A percentile compares a stretch with the other conserved stretches of the same genome.
Conservation (phyloP, 2,797 vertebrate genomes). For the Leucoraja ocellata region DNA sequence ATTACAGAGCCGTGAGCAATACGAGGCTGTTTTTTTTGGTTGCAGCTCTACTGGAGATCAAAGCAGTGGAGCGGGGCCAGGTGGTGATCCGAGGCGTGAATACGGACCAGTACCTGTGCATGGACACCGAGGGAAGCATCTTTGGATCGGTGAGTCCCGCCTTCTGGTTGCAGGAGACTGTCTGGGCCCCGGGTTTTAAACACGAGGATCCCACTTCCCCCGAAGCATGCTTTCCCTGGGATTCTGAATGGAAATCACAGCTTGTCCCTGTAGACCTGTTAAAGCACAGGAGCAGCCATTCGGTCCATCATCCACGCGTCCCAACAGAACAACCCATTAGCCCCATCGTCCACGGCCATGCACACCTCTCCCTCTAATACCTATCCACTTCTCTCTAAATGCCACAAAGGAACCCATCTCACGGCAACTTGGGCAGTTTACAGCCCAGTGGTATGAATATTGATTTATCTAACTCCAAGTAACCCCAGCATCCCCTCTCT, state of each 20-base stretch:
- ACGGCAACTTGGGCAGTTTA: too few species aligned
- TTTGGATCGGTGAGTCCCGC: constrained; percentile 72
- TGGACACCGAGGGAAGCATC: constrained; percentile 62
- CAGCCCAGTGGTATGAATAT: too few species aligned
- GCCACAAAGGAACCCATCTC: too few species aligned
- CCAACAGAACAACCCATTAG: too few species aligned
- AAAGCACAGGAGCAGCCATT: too few species aligned
- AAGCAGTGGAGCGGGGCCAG: constrained; percentile 56
- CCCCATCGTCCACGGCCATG: too few species aligned
- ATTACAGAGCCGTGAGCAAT: background rate
- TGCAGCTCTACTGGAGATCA: constrained; percentile 64
- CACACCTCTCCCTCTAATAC: too few species aligned
- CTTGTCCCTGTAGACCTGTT: too few species aligned
- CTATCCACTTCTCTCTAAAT: too few species aligned
- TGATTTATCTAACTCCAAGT: too few species aligned
- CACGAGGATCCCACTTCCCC: background rate
- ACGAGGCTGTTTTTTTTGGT: constrained; percentile 30
- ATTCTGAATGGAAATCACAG: background rate
- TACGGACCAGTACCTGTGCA: constrained; percentile 68
- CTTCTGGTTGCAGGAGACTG: background rate
- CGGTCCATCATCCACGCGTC: too few species aligned
- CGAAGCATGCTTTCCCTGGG: background rate
- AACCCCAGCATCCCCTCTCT: too few species aligned
- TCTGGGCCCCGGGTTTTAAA: background rate
- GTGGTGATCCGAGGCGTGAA: constrained; percentile 71